Evolutionary conservation across 2,888 invertebrate genomes (phyloP), one percentile per base, ranked within the genome.

Genomic region (Rotaria socialis): DNA sequence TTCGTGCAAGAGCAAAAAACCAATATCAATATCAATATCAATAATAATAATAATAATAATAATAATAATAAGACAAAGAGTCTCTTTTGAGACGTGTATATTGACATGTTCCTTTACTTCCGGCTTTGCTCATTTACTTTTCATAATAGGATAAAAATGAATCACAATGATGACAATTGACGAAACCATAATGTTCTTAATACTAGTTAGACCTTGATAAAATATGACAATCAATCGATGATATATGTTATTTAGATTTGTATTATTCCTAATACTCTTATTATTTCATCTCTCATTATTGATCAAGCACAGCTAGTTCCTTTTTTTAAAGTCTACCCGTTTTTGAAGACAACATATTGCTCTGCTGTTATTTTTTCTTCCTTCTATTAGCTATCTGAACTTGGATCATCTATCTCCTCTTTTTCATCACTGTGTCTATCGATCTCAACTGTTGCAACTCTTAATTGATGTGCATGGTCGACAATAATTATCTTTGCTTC

Each of bases 381-480:
- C 50, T 50, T 50, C 14, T 50, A 14, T 14, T 50, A 24, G 8
- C 24, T 56, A 56, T 56, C 56, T 56, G 22, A 56, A 56, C 56
- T 56, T 8, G 2, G 24, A 56, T 56, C 56, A 56, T 56, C 27
- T n/a, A 56, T 56, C 27, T n/a, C 0, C 14, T 27, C 35, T 35
- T 6, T 27, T n/a, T 6, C 35, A 35, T 67, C 35, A 35, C 35
- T 67, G 35, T 67, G 35, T 67, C 67, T 27, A 67, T 67, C 67
- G 67, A 67, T 67, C 35, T 35, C 19, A 16, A 35, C 67, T 67
- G 35, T 35, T 67, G 67, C 11, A 35, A 19, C 11, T 27, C 35
- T 41, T 67, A 67, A 67, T 67, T 67, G 67, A 67, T 35, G 67
- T 67, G 67, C 67, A 67, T 67, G 67, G 67, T 67, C 67, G 67